A percentile compares a stretch with the other conserved stretches of the same genome.
Conservation (phyloP, 1,140 invertebrate species). For the Drosophila pandora region DNA sequence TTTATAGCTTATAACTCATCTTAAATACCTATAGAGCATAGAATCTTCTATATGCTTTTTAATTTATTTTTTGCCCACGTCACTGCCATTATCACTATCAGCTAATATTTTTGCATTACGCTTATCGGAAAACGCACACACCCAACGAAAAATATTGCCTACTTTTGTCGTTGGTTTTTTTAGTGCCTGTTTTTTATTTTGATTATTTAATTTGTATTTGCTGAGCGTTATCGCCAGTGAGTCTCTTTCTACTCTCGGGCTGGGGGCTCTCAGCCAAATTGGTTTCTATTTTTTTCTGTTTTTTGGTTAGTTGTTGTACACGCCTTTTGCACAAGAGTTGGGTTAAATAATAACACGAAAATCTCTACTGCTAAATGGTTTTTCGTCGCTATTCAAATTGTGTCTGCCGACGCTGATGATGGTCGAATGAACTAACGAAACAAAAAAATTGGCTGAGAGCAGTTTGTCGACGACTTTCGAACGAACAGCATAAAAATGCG, state of each 20-base stretch:
- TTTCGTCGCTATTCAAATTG: slow-evolving; percentile 52
- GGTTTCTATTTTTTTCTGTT: slow-evolving; percentile 34
- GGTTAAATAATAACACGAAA: slow-evolving; percentile 78
- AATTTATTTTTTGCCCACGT: slow-evolving; percentile 25
- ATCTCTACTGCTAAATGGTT: slow-evolving; percentile 67
- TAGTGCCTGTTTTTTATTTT: slow-evolving; percentile 35
- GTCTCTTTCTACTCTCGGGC: slow-evolving; percentile 43
- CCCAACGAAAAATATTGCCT: slow-evolving; percentile 33
- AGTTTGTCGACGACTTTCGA: slow-evolving; percentile 82
- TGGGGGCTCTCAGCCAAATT: slow-evolving; percentile 38
- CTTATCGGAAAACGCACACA: slow-evolving; percentile 52
- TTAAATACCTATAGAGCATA: too few relatives aligned
- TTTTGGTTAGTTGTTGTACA: slow-evolving; percentile 16
- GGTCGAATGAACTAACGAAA: slow-evolving; percentile 28
- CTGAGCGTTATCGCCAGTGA: slow-evolving; percentile 39
- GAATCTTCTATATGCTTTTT: background rate
- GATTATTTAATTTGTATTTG: slow-evolving; percentile 70
- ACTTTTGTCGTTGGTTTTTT: slow-evolving; percentile 25
- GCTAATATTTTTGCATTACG: slow-evolving; percentile 68
- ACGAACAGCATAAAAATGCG: slow-evolving; percentile 73
- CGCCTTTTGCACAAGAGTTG: slow-evolving; percentile 53
- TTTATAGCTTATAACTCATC: too few relatives aligned
- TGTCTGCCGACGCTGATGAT: slow-evolving; percentile 43
- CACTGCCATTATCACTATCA: slow-evolving; percentile 59
- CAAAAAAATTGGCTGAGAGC: slow-evolving; percentile 55